Conservation (phyloP, 35 echinoderm and acorn worm species). For the Apostichopus japonicus region DNA sequence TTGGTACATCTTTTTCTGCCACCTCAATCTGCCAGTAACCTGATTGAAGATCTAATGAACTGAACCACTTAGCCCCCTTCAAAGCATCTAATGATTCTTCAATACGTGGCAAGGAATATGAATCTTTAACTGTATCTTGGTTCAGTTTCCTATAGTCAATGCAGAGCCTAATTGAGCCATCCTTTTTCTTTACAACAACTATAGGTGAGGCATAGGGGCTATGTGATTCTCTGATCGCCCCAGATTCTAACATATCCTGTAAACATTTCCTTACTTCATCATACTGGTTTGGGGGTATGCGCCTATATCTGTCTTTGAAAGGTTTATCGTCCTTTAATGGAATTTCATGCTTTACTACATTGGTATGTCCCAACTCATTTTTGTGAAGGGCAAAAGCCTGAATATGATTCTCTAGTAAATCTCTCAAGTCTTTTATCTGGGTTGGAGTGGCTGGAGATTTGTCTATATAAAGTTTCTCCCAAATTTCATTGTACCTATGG, state of each 20-base stretch:
- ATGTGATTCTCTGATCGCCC: slow-evolving; percentile 53
- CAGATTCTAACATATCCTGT: slow-evolving; percentile 52
- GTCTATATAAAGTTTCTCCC: too few relatives aligned
- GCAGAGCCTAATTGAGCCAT: slow-evolving; percentile 50
- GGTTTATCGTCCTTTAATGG: slow-evolving; percentile 48
- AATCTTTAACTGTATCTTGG: not conserved
- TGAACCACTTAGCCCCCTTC: slow-evolving; percentile 52
- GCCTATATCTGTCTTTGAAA: slow-evolving; percentile 34
- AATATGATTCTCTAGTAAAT: too few relatives aligned
- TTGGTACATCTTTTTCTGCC: too few relatives aligned
- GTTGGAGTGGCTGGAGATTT: too few relatives aligned
- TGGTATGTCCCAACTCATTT: slow-evolving; percentile 23
- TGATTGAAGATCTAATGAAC: slow-evolving; percentile 50
- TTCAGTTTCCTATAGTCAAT: slow-evolving; percentile 65
- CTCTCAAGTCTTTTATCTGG: too few relatives aligned
- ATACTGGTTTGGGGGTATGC: slow-evolving; percentile 63
- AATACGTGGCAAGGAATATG: slow-evolving; percentile 15
- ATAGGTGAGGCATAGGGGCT: slow-evolving; percentile 69
- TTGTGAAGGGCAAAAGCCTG: slow-evolving; percentile 10
- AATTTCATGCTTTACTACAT: slow-evolving; percentile 58
- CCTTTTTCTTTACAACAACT: slow-evolving; percentile 68
- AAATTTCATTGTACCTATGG: too few relatives aligned
- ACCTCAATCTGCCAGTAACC: too few relatives aligned
- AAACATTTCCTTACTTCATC: slow-evolving; percentile 60
- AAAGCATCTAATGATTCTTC: slow-evolving; percentile 59